Conservation (phyloP, 2,113 vertebrate species). For the Ramphastos sulfuratus region DNA sequence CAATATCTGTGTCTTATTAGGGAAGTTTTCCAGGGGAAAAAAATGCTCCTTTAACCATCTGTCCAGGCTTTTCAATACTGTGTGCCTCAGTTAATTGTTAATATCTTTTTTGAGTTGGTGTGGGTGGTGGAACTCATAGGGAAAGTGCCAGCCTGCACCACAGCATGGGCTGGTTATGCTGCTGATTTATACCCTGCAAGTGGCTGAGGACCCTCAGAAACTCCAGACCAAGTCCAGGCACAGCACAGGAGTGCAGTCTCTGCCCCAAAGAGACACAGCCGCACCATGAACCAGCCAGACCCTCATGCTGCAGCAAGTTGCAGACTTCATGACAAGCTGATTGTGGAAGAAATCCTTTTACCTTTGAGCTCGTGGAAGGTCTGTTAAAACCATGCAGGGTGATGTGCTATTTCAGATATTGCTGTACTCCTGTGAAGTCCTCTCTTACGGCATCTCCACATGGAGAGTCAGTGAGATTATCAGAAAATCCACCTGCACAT, state of each 20-base stretch:
- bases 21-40: background rate
- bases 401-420: background rate
- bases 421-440: background rate
- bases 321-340: background rate
- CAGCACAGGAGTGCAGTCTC: background rate
- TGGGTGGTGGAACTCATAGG: background rate
- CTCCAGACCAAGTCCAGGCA: background rate
- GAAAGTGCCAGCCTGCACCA: background rate
- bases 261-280: background rate
- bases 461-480: background rate
- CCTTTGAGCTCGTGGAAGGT: background rate
- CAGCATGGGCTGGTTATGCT: background rate
- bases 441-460: background rate
- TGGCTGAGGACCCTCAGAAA: background rate
- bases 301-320: background rate
- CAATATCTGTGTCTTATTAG: background rate
- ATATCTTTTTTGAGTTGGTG: background rate
- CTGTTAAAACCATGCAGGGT: background rate
- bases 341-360: background rate
- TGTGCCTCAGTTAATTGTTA: background rate
- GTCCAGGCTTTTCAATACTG: background rate
- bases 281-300: background rate
- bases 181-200: background rate
- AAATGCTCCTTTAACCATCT: background rate
- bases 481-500: background rate